phyloP scores from a whole-genome alignment of 1,140 invertebrate genomes.

The Sarcophaga peregrina region DNA sequence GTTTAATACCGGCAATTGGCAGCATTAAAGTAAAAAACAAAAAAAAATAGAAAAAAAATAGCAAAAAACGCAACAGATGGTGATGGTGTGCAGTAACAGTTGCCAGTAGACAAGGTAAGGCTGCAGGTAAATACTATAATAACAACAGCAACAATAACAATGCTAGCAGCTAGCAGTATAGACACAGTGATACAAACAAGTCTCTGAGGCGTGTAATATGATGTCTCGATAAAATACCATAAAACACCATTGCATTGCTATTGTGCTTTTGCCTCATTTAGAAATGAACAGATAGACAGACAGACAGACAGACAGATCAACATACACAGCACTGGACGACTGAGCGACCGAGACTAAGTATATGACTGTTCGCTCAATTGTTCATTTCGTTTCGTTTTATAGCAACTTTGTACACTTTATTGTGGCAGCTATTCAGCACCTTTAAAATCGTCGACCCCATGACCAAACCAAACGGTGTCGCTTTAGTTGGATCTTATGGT shows the following conservation, averaged over 20 bases:
- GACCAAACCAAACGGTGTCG: conserved; percentile 36
- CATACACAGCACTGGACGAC: neutral
- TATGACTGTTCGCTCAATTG: neutral
- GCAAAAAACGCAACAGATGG: conserved; percentile 26
- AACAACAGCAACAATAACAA: neutral
- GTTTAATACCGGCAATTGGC: neutral
- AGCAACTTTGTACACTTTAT: neutral
- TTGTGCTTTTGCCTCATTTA: conserved; percentile 15
- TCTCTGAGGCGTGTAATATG: conserved; percentile 40
- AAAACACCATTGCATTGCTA: neutral
- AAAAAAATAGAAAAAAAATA: no score
- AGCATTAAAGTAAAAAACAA: neutral
- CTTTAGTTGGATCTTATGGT: neutral
- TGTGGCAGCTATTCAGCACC: conserved; percentile 13
- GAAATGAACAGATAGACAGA: conserved; percentile 1
- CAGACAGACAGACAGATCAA: neutral
- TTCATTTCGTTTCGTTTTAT: neutral
- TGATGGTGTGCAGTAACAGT: conserved; percentile 11
- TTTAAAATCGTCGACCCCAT: conserved; percentile 31
- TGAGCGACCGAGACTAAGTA: neutral
- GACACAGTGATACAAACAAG: conserved; percentile 17
- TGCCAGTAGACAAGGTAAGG: neutral
- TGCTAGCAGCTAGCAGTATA: neutral
- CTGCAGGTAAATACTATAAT: conserved; percentile 17
- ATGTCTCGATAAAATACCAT: conserved; percentile 41